phyloP scores from a whole-genome alignment of 2,888 invertebrate species.

The Zygaena filipendulae region DNA sequence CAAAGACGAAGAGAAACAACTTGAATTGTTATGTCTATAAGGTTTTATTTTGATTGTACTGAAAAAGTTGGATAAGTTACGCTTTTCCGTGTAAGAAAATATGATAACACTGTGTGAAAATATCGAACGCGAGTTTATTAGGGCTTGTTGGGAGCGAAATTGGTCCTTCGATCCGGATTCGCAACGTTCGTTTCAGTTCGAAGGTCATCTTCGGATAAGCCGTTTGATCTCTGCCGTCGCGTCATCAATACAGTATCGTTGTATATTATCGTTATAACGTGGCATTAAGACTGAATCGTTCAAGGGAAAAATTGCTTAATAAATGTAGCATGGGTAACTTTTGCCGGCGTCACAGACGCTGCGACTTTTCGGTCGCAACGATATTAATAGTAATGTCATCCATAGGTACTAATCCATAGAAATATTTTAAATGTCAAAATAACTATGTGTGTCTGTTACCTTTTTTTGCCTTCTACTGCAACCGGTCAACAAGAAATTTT shows the following conservation, averaged over 20 bases:
- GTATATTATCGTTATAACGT: constrained; percentile 53
- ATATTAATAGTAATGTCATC: too few relatives aligned
- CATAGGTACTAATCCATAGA: too few relatives aligned
- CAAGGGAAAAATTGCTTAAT: constrained; percentile 63
- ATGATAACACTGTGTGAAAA: constrained; percentile 52
- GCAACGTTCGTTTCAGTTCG: constrained; percentile 17
- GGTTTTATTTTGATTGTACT: constrained; percentile 11
- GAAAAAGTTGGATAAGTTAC: background rate
- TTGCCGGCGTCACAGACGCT: constrained; percentile 20
- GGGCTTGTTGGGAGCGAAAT: constrained; percentile 16
- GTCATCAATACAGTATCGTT: constrained; percentile 56
- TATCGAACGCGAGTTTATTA: constrained; percentile 58
- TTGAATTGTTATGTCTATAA: constrained; percentile 2
- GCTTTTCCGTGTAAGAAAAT: constrained; percentile 32
- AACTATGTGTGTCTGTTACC: too few relatives aligned
- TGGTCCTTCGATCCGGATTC: background rate
- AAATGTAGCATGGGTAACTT: constrained; percentile 39
- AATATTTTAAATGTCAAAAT: too few relatives aligned
- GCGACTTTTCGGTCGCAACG: constrained; percentile 2
- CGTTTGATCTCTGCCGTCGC: constrained; percentile 19
- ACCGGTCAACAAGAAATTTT: too few relatives aligned
- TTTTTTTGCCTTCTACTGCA: too few relatives aligned
- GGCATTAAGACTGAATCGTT: constrained; percentile 55
- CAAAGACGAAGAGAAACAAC: background rate
- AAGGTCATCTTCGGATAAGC: constrained; percentile 15